Base-by-base conservation (phyloP, 1,140 invertebrate genomes). In the Drosophila novamexicana region DNA sequence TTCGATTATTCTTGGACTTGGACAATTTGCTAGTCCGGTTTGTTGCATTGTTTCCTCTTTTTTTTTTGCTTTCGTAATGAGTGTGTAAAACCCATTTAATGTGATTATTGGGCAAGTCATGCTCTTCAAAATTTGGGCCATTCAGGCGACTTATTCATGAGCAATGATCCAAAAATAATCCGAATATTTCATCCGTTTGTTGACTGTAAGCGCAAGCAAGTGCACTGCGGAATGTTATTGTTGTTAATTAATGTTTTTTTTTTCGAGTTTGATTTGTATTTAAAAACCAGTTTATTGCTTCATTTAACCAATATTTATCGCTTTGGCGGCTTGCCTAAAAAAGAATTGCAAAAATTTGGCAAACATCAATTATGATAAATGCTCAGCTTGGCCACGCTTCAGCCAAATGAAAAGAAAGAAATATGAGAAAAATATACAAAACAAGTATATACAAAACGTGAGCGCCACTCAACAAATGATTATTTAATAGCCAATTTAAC, bases 401-500 rank as follows among this genome's bases (percentile, higher is more conserved):
- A 54, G 34, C 9, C 7, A 7, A 42, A 54, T 9, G 8, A 6
- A 1, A 54, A 39, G 29, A 29, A 40, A 47, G 40, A 66, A 57
- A 56, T 6, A 62, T 8, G 49, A 7, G 14, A 49, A 14, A 37
- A 52, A 29, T 36, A 47, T 29, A 29, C 22, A 18, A 7, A 40
- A 54, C 16, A 52, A 22, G 22, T 44, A 42, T 9, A 50, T 12
- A 14, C 32, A 45, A 70, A 64, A 64, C 66, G 74, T 62, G 69
- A 61, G 59, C 58, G 65, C 57, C 65, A 63, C 52, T 63, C 58
- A 63, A 61, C 42, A 76, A 73, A 74, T 68, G 84, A 84, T 89
- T 67, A 70, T 89, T 83, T 83, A 89, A 89, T 89, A 63, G 74
- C 80, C 77, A 89, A 89, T 89, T 89, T 80, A 80, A 73, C 61